A percentile compares a stretch with the other conserved stretches of the same genome.
Evolutionary conservation across 1,140 invertebrate species (phyloP).

Genomic region (Bombus cullumanus): DNA sequence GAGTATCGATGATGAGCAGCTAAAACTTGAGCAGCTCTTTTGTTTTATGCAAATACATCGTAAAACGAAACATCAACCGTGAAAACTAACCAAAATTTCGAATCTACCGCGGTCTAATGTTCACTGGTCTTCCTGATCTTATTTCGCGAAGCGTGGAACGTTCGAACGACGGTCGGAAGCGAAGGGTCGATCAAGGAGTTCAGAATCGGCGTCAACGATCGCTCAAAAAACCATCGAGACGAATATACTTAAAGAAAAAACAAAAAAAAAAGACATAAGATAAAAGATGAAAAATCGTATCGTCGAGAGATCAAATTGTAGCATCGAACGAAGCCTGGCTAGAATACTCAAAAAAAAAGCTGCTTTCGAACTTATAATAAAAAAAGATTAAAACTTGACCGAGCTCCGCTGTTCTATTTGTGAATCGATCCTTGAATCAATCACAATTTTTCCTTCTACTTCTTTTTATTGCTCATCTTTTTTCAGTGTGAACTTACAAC

Average conservation of each 20-base stretch:
- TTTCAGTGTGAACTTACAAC: background rate
- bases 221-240: conserved; percentile 32
- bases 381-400: conserved; percentile 57
- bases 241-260: conserved; percentile 15
- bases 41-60: background rate
- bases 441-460: background rate
- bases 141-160: conserved; percentile 28
- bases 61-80: background rate
- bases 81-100: conserved; percentile 6
- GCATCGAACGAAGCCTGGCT: conserved; percentile 71
- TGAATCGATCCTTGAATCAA: background rate
- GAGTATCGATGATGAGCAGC: background rate
- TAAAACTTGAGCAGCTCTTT: background rate
- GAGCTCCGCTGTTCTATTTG: background rate
- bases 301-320: conserved; percentile 69
- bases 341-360: conserved; percentile 70
- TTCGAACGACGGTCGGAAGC: background rate
- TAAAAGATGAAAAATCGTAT: conserved; percentile 38
- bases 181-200: conserved; percentile 12
- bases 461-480: background rate
- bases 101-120: conserved; percentile 6
- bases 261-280: background rate
- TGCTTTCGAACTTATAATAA: conserved; percentile 75
- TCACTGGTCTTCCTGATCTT: conserved; percentile 33
- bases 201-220: conserved; percentile 61